Conservation (phyloP, 2,113 vertebrate species). For the Aplodontia rufa region DNA sequence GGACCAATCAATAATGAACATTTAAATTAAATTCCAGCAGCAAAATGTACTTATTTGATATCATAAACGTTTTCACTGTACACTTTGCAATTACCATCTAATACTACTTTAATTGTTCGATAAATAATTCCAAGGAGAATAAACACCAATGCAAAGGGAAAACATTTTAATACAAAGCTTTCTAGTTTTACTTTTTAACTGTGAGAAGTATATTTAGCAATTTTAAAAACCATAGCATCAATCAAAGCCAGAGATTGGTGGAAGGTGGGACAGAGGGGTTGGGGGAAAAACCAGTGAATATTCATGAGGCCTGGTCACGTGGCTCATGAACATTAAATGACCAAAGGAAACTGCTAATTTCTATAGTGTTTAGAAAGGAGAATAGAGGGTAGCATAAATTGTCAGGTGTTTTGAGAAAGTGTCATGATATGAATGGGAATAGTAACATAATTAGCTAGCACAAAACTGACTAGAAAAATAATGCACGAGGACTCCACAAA, state of each 20-base stretch:
- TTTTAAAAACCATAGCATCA: constrained; percentile 73
- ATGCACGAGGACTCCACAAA: not conserved
- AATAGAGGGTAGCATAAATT: not conserved
- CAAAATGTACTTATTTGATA: constrained; percentile 76
- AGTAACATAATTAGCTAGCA: not conserved
- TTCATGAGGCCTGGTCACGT: constrained; percentile 61
- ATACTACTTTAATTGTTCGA: constrained; percentile 80
- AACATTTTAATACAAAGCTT: constrained; percentile 72
- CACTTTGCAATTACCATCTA: constrained; percentile 76
- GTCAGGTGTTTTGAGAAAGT: not conserved
- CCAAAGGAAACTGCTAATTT: constrained; percentile 71
- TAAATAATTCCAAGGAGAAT: constrained; percentile 80
- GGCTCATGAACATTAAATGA: constrained; percentile 48
- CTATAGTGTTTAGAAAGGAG: constrained; percentile 29
- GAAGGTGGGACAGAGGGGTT: too few relatives aligned
- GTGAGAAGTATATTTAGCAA: constrained; percentile 61
- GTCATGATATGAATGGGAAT: not conserved
- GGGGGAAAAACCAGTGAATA: too few relatives aligned
- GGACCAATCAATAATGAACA: constrained; percentile 62
- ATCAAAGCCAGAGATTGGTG: constrained; percentile 71
- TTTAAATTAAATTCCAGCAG: constrained; percentile 75
- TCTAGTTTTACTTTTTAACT: constrained; percentile 74
- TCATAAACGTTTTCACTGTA: constrained; percentile 76
- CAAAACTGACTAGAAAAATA: not conserved
- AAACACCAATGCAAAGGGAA: constrained; percentile 79